Conservation (phyloP, 2,888 invertebrate genomes). For the Apotomis capreana region DNA sequence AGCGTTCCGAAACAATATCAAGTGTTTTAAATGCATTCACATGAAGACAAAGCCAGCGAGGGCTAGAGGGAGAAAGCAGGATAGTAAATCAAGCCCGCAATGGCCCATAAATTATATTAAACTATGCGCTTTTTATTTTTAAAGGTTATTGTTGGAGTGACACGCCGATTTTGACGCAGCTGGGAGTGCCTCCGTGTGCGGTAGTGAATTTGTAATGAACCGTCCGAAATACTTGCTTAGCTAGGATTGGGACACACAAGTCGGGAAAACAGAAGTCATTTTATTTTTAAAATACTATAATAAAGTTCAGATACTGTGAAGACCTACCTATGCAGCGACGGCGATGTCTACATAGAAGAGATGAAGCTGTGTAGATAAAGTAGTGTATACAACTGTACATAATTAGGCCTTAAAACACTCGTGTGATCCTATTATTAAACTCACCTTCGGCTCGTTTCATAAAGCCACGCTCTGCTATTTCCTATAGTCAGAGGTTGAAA, state of each 20-base stretch:
- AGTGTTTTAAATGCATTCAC: slow-evolving; percentile 42
- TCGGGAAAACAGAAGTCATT: too few relatives aligned
- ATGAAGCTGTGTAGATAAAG: too few relatives aligned
- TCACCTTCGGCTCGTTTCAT: too few relatives aligned
- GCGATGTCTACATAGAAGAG: too few relatives aligned
- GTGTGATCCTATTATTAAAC: too few relatives aligned
- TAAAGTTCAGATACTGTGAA: too few relatives aligned
- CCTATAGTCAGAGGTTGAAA: too few relatives aligned
- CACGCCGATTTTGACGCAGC: slow-evolving; percentile 57
- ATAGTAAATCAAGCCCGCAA: slow-evolving; percentile 64
- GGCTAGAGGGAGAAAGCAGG: slow-evolving; percentile 52
- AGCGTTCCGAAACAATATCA: slow-evolving; percentile 19
- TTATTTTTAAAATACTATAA: too few relatives aligned
- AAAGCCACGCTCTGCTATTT: too few relatives aligned
- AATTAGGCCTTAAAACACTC: too few relatives aligned
- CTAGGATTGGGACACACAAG: background rate
- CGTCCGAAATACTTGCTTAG: background rate
- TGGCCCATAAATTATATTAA: slow-evolving; percentile 70
- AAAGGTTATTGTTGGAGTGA: slow-evolving; percentile 47
- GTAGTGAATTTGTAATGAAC: slow-evolving; percentile 11
- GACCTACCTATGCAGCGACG: too few relatives aligned
- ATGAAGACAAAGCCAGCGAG: slow-evolving; percentile 38
- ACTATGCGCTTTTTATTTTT: slow-evolving; percentile 65
- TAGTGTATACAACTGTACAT: too few relatives aligned
- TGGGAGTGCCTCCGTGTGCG: slow-evolving; percentile 41